phyloP scores from a whole-genome alignment of 1,140 invertebrate genomes.

The Hypsibius dujardini region DNA sequence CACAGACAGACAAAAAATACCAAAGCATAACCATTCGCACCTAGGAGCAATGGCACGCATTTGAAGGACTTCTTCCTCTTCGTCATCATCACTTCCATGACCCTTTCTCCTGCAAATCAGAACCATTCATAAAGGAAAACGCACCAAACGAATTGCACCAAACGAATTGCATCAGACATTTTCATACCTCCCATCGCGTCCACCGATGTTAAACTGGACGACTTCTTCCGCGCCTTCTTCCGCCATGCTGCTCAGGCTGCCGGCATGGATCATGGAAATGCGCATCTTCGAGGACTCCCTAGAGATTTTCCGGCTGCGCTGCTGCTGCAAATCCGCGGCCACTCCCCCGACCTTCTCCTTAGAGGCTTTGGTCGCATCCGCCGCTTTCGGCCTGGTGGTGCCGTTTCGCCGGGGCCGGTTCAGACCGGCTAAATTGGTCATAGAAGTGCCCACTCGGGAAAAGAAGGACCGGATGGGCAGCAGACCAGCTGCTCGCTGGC shows the following conservation, averaged over 20 bases:
- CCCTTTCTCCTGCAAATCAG: not conserved
- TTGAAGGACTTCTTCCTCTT: slow-evolving; percentile 11
- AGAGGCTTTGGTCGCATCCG: not conserved
- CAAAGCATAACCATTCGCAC: too few species aligned
- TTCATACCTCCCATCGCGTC: not conserved
- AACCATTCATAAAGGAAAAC: not conserved
- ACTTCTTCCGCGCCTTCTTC: slow-evolving; percentile 10
- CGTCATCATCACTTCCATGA: not conserved
- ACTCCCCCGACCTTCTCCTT: not conserved
- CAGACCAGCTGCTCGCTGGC: not conserved
- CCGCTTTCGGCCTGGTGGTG: not conserved
- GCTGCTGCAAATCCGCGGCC: not conserved
- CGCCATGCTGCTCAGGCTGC: slow-evolving; percentile 10
- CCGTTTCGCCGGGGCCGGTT: not conserved
- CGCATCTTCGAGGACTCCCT: not conserved
- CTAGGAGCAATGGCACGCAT: not conserved
- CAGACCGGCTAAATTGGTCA: not conserved
- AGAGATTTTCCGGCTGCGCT: slow-evolving; percentile 7
- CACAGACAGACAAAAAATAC: too few species aligned
- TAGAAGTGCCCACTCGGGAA: slow-evolving; percentile 2
- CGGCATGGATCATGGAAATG: slow-evolving; percentile 14
- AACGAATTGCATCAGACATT: too few species aligned
- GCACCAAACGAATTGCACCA: too few species aligned
- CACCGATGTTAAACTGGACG: slow-evolving; percentile 9
- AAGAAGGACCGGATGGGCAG: slow-evolving; percentile 14